Evolutionary conservation across 2,888 invertebrate genomes (phyloP).

Genomic region (Sarcophaga rosellei): DNA sequence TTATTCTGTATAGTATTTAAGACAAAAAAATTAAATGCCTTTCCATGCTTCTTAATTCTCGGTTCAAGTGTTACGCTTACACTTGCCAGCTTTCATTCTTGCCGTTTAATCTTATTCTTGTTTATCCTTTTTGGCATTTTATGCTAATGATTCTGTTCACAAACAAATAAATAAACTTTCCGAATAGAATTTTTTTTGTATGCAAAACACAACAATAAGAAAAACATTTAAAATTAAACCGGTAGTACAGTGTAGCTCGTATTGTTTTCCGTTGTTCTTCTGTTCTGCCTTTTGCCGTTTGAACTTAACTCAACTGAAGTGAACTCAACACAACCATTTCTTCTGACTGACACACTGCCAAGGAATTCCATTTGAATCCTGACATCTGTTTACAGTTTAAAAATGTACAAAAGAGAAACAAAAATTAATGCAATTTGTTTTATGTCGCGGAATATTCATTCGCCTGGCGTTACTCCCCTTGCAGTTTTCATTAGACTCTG

Average conservation of each 20-base stretch:
- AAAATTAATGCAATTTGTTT: slow-evolving; percentile 47
- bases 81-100: no score
- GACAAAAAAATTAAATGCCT: no score
- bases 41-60: no score
- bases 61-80: no score
- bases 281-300: background rate
- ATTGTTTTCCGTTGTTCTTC: background rate
- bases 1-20: no score
- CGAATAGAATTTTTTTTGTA: no score
- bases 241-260: background rate
- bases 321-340: slow-evolving; percentile 36
- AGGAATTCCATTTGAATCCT: slow-evolving; percentile 43
- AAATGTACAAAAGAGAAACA: slow-evolving; percentile 28
- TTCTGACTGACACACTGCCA: slow-evolving; percentile 43
- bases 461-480: background rate
- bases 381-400: slow-evolving; percentile 57
- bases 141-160: slow-evolving; percentile 60
- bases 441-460: background rate
- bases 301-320: background rate
- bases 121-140: slow-evolving; percentile 44
- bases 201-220: no score
- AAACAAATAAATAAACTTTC: slow-evolving; percentile 43
- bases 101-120: background rate
- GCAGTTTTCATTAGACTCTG: background rate
- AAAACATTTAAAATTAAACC: no score